A percentile compares a stretch with the other conserved stretches of the same genome.
Conservation (phyloP, 2,888 invertebrate genomes). For the Metallyticus violacea region DNA sequence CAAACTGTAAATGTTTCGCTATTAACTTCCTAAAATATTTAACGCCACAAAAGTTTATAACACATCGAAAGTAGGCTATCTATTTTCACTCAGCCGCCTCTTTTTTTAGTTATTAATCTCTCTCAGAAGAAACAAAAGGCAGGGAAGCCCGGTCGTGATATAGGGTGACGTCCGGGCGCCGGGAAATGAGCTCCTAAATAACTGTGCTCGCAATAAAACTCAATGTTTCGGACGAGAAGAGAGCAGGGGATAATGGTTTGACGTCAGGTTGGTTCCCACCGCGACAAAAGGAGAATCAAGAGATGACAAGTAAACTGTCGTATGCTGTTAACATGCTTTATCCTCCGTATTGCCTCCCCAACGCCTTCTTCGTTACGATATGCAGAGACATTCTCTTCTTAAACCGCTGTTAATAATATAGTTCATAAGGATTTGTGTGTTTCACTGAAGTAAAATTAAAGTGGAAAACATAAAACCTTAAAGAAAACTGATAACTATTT, state of each 20-base stretch:
- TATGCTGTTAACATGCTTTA: neutral
- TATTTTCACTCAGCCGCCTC: neutral
- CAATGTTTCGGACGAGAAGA: conserved; percentile 5
- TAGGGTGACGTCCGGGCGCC: neutral
- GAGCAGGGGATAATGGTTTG: neutral
- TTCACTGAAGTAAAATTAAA: too few relatives aligned
- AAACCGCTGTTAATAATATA: too few relatives aligned
- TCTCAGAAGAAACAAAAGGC: neutral
- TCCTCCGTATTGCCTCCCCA: neutral
- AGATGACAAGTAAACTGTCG: neutral
- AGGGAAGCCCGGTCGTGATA: neutral
- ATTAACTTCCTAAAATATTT: too few relatives aligned
- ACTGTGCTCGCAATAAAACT: conserved; percentile 5
- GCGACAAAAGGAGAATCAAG: neutral
- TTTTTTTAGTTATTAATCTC: neutral
- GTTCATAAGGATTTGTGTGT: too few relatives aligned
- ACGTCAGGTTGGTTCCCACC: neutral
- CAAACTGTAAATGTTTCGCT: too few relatives aligned
- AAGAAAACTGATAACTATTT: too few relatives aligned
- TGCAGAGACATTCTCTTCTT: too few relatives aligned
- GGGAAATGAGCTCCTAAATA: neutral
- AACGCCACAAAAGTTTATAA: too few relatives aligned
- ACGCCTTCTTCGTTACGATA: too few relatives aligned
- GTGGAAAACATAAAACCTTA: too few relatives aligned
- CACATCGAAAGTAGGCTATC: neutral